Conservation (phyloP, 2,113 vertebrate species). For the Tupaia tana region DNA sequence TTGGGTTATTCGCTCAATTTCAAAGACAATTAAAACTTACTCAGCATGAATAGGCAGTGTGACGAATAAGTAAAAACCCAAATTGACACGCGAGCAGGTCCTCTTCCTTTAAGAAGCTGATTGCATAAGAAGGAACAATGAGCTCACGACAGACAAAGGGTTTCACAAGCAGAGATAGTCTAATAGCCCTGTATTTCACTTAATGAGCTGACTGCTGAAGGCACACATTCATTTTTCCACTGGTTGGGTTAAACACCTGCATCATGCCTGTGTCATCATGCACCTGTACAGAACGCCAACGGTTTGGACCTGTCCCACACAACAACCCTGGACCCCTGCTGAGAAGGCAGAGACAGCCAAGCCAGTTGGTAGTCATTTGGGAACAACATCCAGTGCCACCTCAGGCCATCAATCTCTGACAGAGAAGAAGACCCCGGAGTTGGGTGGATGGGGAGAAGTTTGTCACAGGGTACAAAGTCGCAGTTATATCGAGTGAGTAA, state of each 20-base stretch:
- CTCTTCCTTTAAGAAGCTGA: slow-evolving; percentile 64
- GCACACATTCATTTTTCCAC: background rate
- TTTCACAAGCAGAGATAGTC: slow-evolving; percentile 52
- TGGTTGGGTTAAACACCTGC: background rate
- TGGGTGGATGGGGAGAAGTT: background rate
- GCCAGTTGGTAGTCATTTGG: rapidly evolving
- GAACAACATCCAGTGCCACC: background rate
- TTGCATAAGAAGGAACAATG: slow-evolving; percentile 30
- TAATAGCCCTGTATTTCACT: slow-evolving; percentile 45
- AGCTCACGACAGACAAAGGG: slow-evolving; percentile 15
- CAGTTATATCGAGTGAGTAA: no score
- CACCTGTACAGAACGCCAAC: background rate
- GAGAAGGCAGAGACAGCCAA: background rate
- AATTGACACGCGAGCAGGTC: slow-evolving; percentile 60
- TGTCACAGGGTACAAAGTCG: background rate
- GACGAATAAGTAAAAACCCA: slow-evolving; percentile 62
- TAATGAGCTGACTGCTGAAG: slow-evolving; percentile 47
- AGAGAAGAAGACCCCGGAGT: background rate
- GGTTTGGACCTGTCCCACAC: rapidly evolving
- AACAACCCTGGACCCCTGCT: background rate
- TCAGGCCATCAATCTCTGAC: background rate
- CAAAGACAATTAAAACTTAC: slow-evolving; percentile 60
- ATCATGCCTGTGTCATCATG: background rate
- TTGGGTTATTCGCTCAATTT: background rate
- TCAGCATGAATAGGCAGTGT: slow-evolving; percentile 66